These are phyloP conservation scores for Brassicogethes aeneus DNA, from an alignment of 2,888 invertebrate species.

Conservation along the genomic window DNA sequence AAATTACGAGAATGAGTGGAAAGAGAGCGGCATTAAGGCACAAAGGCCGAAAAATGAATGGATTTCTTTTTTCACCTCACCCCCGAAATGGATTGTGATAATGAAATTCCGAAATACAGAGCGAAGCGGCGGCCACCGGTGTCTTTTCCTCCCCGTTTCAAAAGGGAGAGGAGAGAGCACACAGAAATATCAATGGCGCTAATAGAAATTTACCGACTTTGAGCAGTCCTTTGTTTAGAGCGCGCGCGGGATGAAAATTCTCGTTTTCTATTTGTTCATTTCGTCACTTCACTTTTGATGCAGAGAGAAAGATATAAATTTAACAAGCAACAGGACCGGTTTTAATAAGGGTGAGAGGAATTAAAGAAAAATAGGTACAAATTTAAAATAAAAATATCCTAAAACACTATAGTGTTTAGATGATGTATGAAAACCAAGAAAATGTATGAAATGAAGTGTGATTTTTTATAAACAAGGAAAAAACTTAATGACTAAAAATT, in stretches of 20 bases:
- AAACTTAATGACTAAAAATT: no score
- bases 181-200: slow-evolving; percentile 7
- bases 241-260: slow-evolving; percentile 8
- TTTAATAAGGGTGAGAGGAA: no score
- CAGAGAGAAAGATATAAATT: slow-evolving; percentile 9
- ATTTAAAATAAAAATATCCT: no score
- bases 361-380: no score
- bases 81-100: neutral
- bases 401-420: no score
- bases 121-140: neutral
- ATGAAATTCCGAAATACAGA: neutral
- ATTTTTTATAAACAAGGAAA: no score
- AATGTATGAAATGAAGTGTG: no score
- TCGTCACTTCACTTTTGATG: slow-evolving; percentile 9
- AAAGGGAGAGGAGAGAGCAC: slow-evolving; percentile 7
- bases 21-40: neutral
- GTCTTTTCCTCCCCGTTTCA: slow-evolving; percentile 4
- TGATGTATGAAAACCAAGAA: no score
- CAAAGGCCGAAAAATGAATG: neutral
- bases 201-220: slow-evolving; percentile 7
- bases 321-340: no score
- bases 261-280: slow-evolving; percentile 10
- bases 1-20: no score
- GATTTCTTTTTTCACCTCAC: neutral
- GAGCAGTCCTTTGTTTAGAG: slow-evolving; percentile 7